These are phyloP conservation scores for Enteromius viviparus DNA, from an alignment of 2,797 vertebrate species.

Conservation along the genomic window DNA sequence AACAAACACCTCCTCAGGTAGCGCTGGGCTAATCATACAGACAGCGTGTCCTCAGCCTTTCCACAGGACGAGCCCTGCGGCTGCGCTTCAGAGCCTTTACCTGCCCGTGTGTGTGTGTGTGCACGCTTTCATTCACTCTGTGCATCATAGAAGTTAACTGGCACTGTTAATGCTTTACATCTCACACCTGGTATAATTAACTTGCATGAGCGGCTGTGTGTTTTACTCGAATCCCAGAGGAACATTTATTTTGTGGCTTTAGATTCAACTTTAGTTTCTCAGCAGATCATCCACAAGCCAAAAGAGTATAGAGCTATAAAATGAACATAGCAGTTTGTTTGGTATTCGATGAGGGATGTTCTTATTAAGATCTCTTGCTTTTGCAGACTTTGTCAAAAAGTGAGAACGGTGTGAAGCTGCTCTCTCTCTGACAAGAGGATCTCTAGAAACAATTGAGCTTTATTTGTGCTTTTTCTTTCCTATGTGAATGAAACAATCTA, in stretches of 20 bases:
- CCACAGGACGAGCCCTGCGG: conserved; percentile 56
- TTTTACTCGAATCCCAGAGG: not conserved
- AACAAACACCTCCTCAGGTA: conserved; percentile 90
- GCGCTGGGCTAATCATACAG: conserved; percentile 81
- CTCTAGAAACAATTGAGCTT: not conserved
- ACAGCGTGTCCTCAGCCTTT: conserved; percentile 84
- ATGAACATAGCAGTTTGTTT: not conserved
- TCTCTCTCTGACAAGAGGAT: not conserved
- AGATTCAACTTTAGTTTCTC: not conserved
- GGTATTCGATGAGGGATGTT: not conserved
- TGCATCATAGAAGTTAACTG: not conserved
- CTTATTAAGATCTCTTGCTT: not conserved
- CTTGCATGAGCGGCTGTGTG: not conserved
- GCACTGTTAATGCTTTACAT: not conserved
- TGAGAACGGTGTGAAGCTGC: not conserved
- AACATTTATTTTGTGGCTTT: not conserved
- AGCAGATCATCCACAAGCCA: not conserved
- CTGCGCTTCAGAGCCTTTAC: conserved; percentile 38
- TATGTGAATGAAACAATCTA: not conserved
- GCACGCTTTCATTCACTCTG: not conserved
- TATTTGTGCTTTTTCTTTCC: not conserved
- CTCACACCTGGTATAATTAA: conserved; percentile 2
- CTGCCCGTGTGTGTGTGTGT: conserved; percentile 32
- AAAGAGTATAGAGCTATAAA: not conserved
- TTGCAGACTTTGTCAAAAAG: not conserved